Percentiles rank a stretch among this genome's conserved stretches.
phyloP scores from a whole-genome alignment of 1,140 invertebrate genomes.

The Ooceraea biroi region DNA sequence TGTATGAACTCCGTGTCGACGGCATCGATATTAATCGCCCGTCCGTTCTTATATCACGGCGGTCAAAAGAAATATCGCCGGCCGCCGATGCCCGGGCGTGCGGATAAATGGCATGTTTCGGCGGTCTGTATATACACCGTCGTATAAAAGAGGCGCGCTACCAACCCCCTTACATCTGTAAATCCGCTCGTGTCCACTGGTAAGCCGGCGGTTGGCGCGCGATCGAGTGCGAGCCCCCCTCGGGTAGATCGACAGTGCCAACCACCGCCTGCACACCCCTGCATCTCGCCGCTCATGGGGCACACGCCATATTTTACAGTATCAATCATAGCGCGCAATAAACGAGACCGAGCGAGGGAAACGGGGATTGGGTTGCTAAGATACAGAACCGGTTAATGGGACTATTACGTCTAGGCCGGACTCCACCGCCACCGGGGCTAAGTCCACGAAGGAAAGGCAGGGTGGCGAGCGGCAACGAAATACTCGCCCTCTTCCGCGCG shows the following conservation, averaged over 20 bases:
- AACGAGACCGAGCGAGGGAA: conserved; percentile 65
- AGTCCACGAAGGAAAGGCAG: conserved; percentile 52
- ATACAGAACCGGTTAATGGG: conserved; percentile 82
- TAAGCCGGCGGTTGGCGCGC: conserved; percentile 8
- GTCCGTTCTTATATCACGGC: conserved; percentile 9
- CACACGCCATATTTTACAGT: conserved; percentile 77
- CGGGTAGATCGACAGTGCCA: conserved; percentile 43
- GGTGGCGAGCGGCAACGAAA: conserved; percentile 25
- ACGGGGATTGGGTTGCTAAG: conserved; percentile 77
- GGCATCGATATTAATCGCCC: conserved; percentile 65
- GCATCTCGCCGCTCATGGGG: conserved; percentile 22
- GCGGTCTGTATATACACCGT: background rate
- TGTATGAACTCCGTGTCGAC: conserved; percentile 53
- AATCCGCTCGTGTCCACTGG: conserved; percentile 33
- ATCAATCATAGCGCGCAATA: conserved; percentile 82
- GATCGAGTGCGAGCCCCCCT: conserved; percentile 4
- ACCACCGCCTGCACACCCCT: background rate
- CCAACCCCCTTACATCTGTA: conserved; percentile 41
- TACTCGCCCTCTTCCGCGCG: too few species aligned
- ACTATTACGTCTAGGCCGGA: conserved; percentile 78
- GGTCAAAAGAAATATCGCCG: conserved; percentile 51
- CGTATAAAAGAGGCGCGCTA: too few species aligned
- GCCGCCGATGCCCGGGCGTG: conserved; percentile 23
- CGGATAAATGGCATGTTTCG: conserved; percentile 41
- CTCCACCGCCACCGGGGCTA: conserved; percentile 31